phyloP scores from a whole-genome alignment of 2,113 vertebrate species.

The Psophia crepitans region DNA sequence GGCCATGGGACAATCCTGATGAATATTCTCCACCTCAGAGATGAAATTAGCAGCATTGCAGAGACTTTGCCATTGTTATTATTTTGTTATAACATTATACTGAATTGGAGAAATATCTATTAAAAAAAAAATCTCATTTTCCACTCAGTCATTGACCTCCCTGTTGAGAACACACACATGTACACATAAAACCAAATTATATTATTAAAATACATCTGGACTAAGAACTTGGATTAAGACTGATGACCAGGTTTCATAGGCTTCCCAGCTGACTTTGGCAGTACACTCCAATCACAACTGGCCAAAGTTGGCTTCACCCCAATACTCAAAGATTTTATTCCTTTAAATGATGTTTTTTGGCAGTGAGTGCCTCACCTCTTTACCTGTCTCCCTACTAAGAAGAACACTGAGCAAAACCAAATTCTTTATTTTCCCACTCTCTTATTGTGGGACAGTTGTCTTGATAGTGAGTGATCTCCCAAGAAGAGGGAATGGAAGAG shows the following conservation, averaged over 20 bases:
- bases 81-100: background rate
- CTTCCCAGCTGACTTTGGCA: slow-evolving; percentile 37
- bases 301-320: background rate
- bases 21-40: background rate
- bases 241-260: background rate
- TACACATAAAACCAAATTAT: slow-evolving; percentile 30
- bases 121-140: background rate
- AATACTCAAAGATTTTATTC: background rate
- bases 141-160: slow-evolving; percentile 13
- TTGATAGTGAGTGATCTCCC: background rate
- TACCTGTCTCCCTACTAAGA: background rate
- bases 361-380: background rate
- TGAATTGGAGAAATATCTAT: background rate
- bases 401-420: background rate
- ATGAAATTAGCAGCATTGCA: background rate
- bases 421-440: background rate
- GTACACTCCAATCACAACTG: background rate
- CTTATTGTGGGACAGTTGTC: background rate
- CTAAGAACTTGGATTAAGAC: slow-evolving; percentile 26
- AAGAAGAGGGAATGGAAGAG: background rate
- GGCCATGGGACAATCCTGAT: background rate
- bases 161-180: slow-evolving; percentile 42
- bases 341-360: background rate
- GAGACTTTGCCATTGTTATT: background rate
- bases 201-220: slow-evolving; percentile 46